A percentile compares a stretch with the other conserved stretches of the same genome.
Evolutionary conservation across 2,888 invertebrate species (phyloP).

Genomic region (Caenorhabditis sp.): DNA sequence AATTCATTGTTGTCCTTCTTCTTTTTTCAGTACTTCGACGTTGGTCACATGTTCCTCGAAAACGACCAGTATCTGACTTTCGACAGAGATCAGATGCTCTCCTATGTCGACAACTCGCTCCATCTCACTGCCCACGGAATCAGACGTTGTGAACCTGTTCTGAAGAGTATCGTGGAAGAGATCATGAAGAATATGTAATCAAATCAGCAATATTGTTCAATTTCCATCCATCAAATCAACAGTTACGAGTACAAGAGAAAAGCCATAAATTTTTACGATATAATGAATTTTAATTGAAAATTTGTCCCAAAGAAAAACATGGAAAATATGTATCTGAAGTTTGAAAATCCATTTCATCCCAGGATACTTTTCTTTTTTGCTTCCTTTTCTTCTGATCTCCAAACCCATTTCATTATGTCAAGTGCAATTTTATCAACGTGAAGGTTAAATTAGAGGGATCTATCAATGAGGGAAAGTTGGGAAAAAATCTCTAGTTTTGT

Average conservation of each 20-base stretch:
- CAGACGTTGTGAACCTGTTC: constrained; percentile 20
- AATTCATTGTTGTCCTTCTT: too few species aligned
- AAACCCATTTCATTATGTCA: too few species aligned
- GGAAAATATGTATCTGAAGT: too few species aligned
- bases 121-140: constrained; percentile 47
- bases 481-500: constrained; percentile 8
- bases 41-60: constrained; percentile 29
- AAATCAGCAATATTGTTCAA: neutral
- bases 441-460: too few species aligned
- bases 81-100: constrained; percentile 23
- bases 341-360: too few species aligned
- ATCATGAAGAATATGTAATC: constrained; percentile 11
- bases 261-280: constrained; percentile 6
- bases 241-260: neutral
- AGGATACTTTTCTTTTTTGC: too few species aligned
- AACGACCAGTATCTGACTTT: constrained; percentile 35
- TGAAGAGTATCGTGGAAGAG: constrained; percentile 18
- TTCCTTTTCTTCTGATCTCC: too few species aligned
- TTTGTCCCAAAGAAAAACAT: too few species aligned
- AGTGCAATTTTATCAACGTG: too few species aligned
- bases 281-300: too few species aligned
- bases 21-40: constrained; percentile 41
- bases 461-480: neutral
- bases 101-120: constrained; percentile 40
- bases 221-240: neutral